A percentile compares a stretch with the other conserved stretches of the same genome.
Conservation (phyloP, 2,113 vertebrate species). For the Siphamia tubifer region DNA sequence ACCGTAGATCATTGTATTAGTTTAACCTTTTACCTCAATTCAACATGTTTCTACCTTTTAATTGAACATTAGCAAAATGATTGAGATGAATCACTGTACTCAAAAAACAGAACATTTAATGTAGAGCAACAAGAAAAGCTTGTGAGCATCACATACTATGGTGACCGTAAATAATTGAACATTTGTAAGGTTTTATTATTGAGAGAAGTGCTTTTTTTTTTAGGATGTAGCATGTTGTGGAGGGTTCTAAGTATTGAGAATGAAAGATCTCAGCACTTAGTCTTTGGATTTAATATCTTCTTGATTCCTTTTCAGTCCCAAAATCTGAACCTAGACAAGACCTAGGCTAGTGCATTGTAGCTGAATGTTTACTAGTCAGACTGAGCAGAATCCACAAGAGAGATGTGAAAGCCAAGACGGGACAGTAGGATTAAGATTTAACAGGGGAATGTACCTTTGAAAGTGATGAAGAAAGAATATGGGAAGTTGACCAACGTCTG, state of each 20-base stretch:
- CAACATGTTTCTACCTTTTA: not conserved
- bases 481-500: constrained; percentile 65
- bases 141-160: constrained; percentile 4
- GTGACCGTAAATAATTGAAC: constrained; percentile 24
- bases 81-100: not conserved
- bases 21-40: not conserved
- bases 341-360: constrained; percentile 24
- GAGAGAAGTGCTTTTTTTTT: constrained; percentile 27
- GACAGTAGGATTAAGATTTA: not conserved
- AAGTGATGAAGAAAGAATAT: constrained; percentile 65
- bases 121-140: not conserved
- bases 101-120: not conserved
- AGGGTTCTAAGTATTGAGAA: constrained; percentile 39
- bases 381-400: constrained; percentile 46
- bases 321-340: constrained; percentile 37
- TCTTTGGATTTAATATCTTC: constrained; percentile 46
- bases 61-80: not conserved
- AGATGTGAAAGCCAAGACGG: constrained; percentile 42
- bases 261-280: constrained; percentile 29
- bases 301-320: constrained; percentile 48
- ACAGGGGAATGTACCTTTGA: constrained; percentile 28
- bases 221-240: constrained; percentile 33
- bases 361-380: constrained; percentile 35
- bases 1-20: constrained; percentile 5
- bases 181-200: constrained; percentile 14